A percentile compares a stretch with the other conserved stretches of the same genome.
Evolutionary conservation across 2,113 vertebrate genomes (phyloP).

Genomic region (Saccopteryx leptura): DNA sequence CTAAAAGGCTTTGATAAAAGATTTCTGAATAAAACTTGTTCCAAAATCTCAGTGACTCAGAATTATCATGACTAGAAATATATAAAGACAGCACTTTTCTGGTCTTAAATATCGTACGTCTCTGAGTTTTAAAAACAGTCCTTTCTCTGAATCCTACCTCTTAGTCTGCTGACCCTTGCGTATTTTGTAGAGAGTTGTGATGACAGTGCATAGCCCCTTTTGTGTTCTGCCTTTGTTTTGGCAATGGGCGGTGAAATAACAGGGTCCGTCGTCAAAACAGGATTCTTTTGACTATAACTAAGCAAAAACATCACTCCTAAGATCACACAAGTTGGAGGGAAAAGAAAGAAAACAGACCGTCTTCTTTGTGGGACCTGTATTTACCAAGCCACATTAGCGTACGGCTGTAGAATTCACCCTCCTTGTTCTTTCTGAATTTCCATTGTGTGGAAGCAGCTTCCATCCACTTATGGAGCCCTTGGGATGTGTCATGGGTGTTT

Average conservation of each 20-base stretch:
- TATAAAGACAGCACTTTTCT: neutral
- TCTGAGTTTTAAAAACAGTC: slow-evolving; percentile 16
- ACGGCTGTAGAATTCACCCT: neutral
- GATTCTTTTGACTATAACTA: slow-evolving; percentile 56
- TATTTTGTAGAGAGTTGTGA: slow-evolving; percentile 42
- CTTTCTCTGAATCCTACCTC: neutral
- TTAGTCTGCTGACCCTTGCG: neutral
- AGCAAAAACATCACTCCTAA: slow-evolving; percentile 56
- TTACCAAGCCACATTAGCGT: neutral
- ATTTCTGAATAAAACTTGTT: slow-evolving; percentile 45
- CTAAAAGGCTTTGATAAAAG: slow-evolving; percentile 4
- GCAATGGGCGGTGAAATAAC: slow-evolving; percentile 57
- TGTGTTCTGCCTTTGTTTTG: slow-evolving; percentile 64
- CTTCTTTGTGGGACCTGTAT: slow-evolving; percentile 16
- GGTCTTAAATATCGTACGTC: slow-evolving; percentile 20
- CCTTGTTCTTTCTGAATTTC: neutral
- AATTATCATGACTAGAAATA: neutral
- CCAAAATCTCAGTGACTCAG: slow-evolving; percentile 20
- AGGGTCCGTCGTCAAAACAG: slow-evolving; percentile 56
- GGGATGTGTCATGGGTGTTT: neutral
- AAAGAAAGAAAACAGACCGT: slow-evolving; percentile 47
- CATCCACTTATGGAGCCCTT: neutral
- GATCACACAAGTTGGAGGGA: slow-evolving; percentile 10
- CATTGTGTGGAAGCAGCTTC: neutral
- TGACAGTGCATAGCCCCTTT: neutral